Percentiles rank a stretch among this genome's conserved stretches.
phyloP scores from a whole-genome alignment of 2,888 invertebrate genomes.

The Caenorhabditis sinica region DNA sequence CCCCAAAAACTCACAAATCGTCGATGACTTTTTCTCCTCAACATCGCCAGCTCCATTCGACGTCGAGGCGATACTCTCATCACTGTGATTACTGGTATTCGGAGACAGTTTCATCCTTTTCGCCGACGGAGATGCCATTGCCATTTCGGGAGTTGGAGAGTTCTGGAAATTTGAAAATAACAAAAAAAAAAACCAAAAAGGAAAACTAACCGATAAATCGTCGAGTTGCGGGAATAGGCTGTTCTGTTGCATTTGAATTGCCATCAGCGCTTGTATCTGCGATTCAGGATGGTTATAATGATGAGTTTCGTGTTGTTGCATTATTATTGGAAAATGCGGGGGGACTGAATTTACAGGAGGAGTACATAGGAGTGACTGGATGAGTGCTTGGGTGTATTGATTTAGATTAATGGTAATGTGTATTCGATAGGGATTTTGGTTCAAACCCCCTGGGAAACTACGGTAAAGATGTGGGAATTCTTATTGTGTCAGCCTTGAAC shows the following conservation, averaged over 20 bases:
- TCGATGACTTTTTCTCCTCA: conserved; percentile 16
- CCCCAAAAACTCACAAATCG: conserved; percentile 19
- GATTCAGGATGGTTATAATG: neutral
- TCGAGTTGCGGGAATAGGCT: conserved; percentile 35
- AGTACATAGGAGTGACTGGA: too few relatives aligned
- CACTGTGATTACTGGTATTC: conserved; percentile 51
- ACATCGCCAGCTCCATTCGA: conserved; percentile 13
- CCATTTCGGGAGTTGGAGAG: conserved; percentile 40
- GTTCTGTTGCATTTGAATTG: conserved; percentile 50
- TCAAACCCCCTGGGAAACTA: too few relatives aligned
- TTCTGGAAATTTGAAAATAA: conserved; percentile 25
- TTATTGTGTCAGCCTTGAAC: too few relatives aligned
- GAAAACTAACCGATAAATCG: conserved; percentile 35
- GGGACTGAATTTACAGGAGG: neutral
- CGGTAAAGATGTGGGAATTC: too few relatives aligned
- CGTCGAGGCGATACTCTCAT: conserved; percentile 52
- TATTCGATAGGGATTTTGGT: too few relatives aligned
- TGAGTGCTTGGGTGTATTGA: too few relatives aligned
- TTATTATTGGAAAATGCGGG: neutral
- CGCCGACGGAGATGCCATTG: conserved; percentile 41
- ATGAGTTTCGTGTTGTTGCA: too few relatives aligned
- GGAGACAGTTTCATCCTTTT: conserved; percentile 46
- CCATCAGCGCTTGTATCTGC: conserved; percentile 57
- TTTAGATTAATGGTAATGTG: too few relatives aligned
- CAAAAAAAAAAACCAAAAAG: neutral